Evolutionary conservation across 2,797 vertebrate genomes (phyloP), one percentile per base, ranked within the genome.

Genomic region (Sebastes diploproa): DNA sequence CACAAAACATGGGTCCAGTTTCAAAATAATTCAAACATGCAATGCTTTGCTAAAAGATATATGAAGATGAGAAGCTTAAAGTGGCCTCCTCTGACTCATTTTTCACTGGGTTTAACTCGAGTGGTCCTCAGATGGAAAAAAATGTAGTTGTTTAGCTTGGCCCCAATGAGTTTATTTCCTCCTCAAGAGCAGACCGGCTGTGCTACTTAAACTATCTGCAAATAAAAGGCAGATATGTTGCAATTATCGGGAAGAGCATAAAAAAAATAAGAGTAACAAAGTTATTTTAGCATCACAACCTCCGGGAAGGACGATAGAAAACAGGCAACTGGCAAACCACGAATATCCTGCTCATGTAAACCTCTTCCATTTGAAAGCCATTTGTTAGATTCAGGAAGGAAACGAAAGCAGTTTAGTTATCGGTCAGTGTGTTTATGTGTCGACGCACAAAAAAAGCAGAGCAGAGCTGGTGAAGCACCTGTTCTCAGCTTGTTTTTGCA

Each of bases 281-380:
- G 7, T 59, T 59, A 5, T 67, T 70, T 60, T 46, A 27, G 18
- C 12, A 61, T 36, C 14, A 9, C 30, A 72, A 29, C 11, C 25
- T 72, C 16, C 6, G 1, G 62, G 42, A 62, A 29, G 60, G 13
- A 72, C 9, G 16, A 88, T 9, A 79, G 34, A 77, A 85, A 83
- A 72, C 87, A 91, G 88, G 56, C 80, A 78, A 55, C 54, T 76
- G 79, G 74, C 62, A 79, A 84, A 88, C 72, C 42, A 2, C 23
- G 50, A 72, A 81, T 90, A 88, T 92, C 88, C 83, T 32, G 5
- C 22, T 81, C 58, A 11, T 89, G 88, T 93, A 91, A 91, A 93
- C 91, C n/a, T 84, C 59, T 79, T 62, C n/a, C 2, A 74, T 14
- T 27, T 72, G 60, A 52, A 52, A 77, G 72, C 65, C 56, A 55